Conservation (phyloP, 1,140 invertebrate genomes). For the Neodiprion lecontei region DNA sequence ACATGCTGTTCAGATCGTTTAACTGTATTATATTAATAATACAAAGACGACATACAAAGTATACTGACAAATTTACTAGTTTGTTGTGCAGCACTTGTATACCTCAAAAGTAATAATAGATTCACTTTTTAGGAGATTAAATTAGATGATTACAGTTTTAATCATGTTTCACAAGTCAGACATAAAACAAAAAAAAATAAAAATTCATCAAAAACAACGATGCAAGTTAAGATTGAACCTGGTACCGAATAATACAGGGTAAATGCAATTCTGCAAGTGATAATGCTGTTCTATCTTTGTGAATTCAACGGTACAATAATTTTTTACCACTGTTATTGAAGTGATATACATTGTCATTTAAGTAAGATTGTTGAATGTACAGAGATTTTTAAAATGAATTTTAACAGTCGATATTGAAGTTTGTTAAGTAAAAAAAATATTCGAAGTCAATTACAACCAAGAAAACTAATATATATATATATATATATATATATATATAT, state of each 20-base stretch:
- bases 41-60: background rate
- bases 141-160: too few relatives aligned
- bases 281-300: background rate
- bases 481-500: background rate
- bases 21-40: background rate
- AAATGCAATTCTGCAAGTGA: slow-evolving; percentile 5
- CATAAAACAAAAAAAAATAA: background rate
- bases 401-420: background rate
- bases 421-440: background rate
- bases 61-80: background rate
- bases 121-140: too few relatives aligned
- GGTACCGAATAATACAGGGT: background rate
- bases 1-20: background rate
- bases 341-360: slow-evolving; percentile 1
- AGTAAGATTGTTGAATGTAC: background rate
- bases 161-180: background rate
- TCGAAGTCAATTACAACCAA: slow-evolving; percentile 2
- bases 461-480: background rate
- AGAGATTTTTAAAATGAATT: background rate
- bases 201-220: background rate
- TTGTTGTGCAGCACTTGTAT: too few relatives aligned
- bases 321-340: slow-evolving; percentile 1
- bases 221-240: background rate
- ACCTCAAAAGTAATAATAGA: too few relatives aligned
- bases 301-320: background rate